A percentile compares a stretch with the other conserved stretches of the same genome.
Conservation (phyloP, 2,797 vertebrate genomes). For the Dallia pectoralis region DNA sequence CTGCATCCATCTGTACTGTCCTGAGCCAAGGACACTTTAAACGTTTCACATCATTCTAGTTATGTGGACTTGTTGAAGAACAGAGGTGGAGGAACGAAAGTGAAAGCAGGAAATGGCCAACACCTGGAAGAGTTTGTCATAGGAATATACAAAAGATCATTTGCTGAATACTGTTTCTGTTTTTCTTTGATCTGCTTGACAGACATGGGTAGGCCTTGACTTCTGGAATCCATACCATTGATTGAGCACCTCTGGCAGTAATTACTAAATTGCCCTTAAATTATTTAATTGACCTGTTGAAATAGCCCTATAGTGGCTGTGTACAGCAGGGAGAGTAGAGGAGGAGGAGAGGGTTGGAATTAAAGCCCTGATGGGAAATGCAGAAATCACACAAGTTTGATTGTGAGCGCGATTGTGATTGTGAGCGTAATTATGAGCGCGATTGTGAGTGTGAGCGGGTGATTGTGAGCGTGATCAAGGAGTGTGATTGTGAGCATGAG, state of each 20-base stretch:
- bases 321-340: slow-evolving; percentile 26
- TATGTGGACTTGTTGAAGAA: background rate
- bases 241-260: slow-evolving; percentile 29
- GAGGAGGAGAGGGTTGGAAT: slow-evolving; percentile 30
- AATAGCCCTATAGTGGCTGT: slow-evolving; percentile 39
- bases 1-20: slow-evolving; percentile 27
- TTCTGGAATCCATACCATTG: slow-evolving; percentile 45
- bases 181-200: slow-evolving; percentile 15
- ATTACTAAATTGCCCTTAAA: slow-evolving; percentile 53
- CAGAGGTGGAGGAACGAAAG: background rate
- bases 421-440: too few species aligned
- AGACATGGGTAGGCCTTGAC: slow-evolving; percentile 19
- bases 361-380: slow-evolving; percentile 37
- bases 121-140: background rate
- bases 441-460: too few species aligned
- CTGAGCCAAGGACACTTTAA: slow-evolving; percentile 29
- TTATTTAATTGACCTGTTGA: slow-evolving; percentile 52
- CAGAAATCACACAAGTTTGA: background rate
- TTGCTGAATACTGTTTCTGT: slow-evolving; percentile 11
- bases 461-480: too few species aligned
- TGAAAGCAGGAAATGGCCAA: background rate
- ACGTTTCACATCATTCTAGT: background rate
- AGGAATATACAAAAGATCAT: background rate
- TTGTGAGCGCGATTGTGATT: too few species aligned
- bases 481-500: too few species aligned